Evolutionary conservation across 2,797 vertebrate genomes (phyloP).

Genomic region (Clarias pachynema): DNA sequence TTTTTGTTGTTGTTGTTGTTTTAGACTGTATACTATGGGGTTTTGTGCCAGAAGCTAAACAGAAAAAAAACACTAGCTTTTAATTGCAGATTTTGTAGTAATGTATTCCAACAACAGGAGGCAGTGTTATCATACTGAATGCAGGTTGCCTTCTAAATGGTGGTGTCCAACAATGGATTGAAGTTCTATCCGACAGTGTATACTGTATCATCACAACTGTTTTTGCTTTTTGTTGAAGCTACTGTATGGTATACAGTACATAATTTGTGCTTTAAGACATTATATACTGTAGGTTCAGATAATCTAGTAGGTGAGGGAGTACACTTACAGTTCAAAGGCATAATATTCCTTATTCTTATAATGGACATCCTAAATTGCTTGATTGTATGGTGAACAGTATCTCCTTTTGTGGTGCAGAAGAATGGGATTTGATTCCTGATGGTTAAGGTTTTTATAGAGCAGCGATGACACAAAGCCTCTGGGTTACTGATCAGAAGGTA

Average conservation of each 20-base stretch:
- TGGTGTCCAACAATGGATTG: conserved; percentile 5
- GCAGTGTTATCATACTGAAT: conserved; percentile 39
- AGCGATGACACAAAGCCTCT: no score
- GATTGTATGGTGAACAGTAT: no score
- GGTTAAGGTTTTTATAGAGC: no score
- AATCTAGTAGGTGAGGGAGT: neutral
- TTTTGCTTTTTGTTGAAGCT: conserved; percentile 13
- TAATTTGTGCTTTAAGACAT: conserved; percentile 11
- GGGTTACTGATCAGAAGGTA: no score
- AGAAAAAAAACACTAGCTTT: neutral
- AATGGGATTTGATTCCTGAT: no score
- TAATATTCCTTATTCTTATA: no score
- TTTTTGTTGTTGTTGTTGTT: neutral
- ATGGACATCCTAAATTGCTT: no score
- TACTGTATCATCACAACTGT: conserved; percentile 16
- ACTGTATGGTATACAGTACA: neutral
- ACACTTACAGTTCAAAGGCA: neutral
- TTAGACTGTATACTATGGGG: neutral
- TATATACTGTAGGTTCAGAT: neutral
- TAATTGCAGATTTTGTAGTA: conserved; percentile 12
- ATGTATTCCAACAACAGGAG: conserved; percentile 45
- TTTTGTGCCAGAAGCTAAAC: conserved; percentile 14
- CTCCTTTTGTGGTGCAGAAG: no score
- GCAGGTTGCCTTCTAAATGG: neutral
- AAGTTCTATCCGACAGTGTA: neutral